Percentiles rank a stretch among this genome's conserved stretches.
phyloP scores from a whole-genome alignment of 2,797 vertebrate species.

The Buceros bicornis region DNA sequence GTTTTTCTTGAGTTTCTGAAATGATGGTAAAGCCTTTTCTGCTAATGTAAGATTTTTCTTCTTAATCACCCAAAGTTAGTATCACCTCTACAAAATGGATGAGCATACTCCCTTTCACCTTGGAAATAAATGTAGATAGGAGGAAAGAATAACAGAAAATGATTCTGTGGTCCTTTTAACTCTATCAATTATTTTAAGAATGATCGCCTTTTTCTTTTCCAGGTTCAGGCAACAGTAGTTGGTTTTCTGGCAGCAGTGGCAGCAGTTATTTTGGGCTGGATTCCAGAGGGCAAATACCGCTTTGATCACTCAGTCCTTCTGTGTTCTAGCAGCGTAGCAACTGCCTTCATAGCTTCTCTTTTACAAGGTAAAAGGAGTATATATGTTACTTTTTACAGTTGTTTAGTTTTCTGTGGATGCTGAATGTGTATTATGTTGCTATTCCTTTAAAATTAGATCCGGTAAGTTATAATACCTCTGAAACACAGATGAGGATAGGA shows the following conservation, averaged over 20 bases:
- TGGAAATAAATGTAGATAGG: not conserved
- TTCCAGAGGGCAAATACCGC: constrained; percentile 87
- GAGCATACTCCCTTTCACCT: not conserved
- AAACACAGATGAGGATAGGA: not conserved
- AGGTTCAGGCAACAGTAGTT: constrained; percentile 94
- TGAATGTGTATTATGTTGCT: not conserved
- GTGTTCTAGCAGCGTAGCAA: constrained; percentile 90
- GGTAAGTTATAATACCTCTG: not conserved
- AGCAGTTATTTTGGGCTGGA: constrained; percentile 88
- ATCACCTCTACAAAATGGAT: not conserved
- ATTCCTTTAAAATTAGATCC: not conserved
- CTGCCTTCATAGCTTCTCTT: constrained; percentile 91
- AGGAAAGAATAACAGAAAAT: not conserved
- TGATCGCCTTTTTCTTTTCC: not conserved
- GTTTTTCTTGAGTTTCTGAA: not conserved
- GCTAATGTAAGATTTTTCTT: not conserved
- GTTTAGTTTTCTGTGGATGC: not conserved
- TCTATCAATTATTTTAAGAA: not conserved
- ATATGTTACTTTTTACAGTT: not conserved
- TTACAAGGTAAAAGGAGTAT: constrained; percentile 85
- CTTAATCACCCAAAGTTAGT: not conserved
- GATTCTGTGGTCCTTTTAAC: not conserved
- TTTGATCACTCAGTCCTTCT: constrained; percentile 88
- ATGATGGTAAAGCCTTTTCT: not conserved
- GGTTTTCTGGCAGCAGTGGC: constrained; percentile 91